Base-by-base conservation (phyloP, 23 tunicate genomes). In the Phallusia fumigata region DNA sequence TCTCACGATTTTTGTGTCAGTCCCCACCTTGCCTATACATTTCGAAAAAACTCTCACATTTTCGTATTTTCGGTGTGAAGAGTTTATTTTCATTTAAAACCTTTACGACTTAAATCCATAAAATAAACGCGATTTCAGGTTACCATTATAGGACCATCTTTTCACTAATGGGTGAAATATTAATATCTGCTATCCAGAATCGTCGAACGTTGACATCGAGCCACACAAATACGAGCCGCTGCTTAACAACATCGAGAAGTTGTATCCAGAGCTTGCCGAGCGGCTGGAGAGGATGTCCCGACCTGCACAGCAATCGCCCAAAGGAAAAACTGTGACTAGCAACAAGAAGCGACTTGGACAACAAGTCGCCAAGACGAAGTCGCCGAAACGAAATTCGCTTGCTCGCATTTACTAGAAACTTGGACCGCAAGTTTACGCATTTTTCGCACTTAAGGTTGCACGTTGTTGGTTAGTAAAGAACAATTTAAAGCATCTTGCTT, bases 211-310 rank as follows among this genome's bases (percentile, higher is more conserved):
- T 11, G 88, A 75, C 2, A 53, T 72, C 28, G 96, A 91, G 40
- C 97, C 97, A 0, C 79, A 87, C 82, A 92, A 83, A 53, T 92
- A 92, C 82, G 97, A 92, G 47, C 65, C 97, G 26, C 52, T 92
- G 32, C 76, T 92, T 0, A 47, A 64, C 18, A 92, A 92, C 78
- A 44, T 87, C 21, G 97, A 92, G 35, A 87, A 80, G 79, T 13
- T 51, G 18, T 80, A 92, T 75, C 97, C 97, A 0, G 97, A 92
- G 12, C 88, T 92, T 19, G 88, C 86, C 0, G 97, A 92, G 45
- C 65, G 88, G 31, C 83, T 92, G 64, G 91, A 87, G 53, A 72
- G 91, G 35, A 21, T 92, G 85, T 92, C 97, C 0, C 83, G 80
- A 65, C 97, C 97, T 0, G 53, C 90, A 11, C 88, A 85, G 33